These are phyloP conservation scores for Rhogogaster chlorosoma DNA, from an alignment of 2,888 invertebrate species.

Conservation along the genomic window DNA sequence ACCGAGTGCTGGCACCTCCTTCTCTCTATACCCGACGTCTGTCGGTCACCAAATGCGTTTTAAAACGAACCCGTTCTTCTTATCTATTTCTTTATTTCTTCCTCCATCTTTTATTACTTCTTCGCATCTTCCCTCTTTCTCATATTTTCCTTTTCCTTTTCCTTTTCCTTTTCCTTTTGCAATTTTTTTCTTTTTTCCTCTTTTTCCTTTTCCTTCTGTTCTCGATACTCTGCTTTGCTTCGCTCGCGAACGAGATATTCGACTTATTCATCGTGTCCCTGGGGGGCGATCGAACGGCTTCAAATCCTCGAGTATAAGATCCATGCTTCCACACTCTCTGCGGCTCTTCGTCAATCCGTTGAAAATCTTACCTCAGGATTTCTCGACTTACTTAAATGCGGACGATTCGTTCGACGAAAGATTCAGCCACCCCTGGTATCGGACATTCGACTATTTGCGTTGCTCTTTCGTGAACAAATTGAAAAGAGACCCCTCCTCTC, in stretches of 20 bases:
- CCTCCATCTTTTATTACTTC: conserved; percentile 13
- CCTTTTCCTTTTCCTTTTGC: conserved; percentile 28
- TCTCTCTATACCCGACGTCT: conserved; percentile 2
- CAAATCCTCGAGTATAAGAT: conserved; percentile 44
- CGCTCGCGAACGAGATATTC: conserved; percentile 12
- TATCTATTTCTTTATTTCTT: background rate
- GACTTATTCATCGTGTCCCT: conserved; percentile 42
- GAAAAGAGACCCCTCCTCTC: background rate
- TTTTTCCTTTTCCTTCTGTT: background rate
- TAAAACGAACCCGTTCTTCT: conserved; percentile 26
- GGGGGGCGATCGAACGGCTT: conserved; percentile 48
- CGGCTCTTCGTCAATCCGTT: conserved; percentile 9
- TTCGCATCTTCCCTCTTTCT: conserved; percentile 56
- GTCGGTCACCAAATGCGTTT: conserved; percentile 42
- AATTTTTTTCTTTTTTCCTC: conserved; percentile 25
- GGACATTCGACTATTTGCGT: conserved; percentile 19
- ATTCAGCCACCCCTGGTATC: background rate
- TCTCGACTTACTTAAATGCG: background rate
- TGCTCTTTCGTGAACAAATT: conserved; percentile 33
- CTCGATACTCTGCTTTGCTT: background rate
- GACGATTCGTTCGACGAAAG: conserved; percentile 11
- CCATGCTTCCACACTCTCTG: conserved; percentile 25
- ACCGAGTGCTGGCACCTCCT: conserved; percentile 63
- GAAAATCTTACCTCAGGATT: conserved; percentile 26
- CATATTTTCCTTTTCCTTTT: conserved; percentile 19